Evolutionary conservation across 2,113 vertebrate species (phyloP).

Genomic region (Alosa alosa): DNA sequence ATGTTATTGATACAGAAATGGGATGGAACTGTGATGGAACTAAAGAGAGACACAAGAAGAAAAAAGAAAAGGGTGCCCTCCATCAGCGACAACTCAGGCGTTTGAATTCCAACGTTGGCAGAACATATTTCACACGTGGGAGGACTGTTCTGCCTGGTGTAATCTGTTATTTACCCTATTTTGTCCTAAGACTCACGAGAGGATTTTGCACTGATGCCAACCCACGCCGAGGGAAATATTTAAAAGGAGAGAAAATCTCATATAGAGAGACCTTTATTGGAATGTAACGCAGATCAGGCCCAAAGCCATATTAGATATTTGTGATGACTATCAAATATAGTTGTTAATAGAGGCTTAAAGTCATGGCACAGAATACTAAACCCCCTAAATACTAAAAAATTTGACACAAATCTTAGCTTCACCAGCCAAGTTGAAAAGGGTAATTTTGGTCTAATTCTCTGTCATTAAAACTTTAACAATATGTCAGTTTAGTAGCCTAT

Average conservation of each 20-base stretch:
- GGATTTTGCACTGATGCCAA: not conserved
- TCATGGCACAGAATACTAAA: not conserved
- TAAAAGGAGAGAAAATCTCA: not conserved
- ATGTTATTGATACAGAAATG: not conserved
- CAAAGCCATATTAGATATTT: not conserved
- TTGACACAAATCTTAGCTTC: not conserved
- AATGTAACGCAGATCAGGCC: not conserved
- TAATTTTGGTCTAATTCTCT: not conserved
- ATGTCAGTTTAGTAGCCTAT: not conserved
- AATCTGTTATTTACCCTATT: slow-evolving; percentile 17
- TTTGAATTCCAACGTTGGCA: slow-evolving; percentile 1
- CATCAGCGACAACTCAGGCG: slow-evolving; percentile 1
- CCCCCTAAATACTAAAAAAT: too few relatives aligned
- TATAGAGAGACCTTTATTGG: not conserved
- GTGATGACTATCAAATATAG: not conserved
- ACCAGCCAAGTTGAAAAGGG: not conserved
- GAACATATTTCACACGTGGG: slow-evolving; percentile 8
- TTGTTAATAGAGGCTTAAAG: not conserved
- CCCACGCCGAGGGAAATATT: not conserved
- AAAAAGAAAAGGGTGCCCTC: not conserved
- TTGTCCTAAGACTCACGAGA: slow-evolving; percentile 10
- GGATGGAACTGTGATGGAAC: not conserved
- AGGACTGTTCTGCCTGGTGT: not conserved
- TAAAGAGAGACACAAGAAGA: not conserved
- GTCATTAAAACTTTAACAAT: not conserved